Evolutionary conservation across 2,888 invertebrate species (phyloP).

Genomic region (Ommatoiulus sabulosus): DNA sequence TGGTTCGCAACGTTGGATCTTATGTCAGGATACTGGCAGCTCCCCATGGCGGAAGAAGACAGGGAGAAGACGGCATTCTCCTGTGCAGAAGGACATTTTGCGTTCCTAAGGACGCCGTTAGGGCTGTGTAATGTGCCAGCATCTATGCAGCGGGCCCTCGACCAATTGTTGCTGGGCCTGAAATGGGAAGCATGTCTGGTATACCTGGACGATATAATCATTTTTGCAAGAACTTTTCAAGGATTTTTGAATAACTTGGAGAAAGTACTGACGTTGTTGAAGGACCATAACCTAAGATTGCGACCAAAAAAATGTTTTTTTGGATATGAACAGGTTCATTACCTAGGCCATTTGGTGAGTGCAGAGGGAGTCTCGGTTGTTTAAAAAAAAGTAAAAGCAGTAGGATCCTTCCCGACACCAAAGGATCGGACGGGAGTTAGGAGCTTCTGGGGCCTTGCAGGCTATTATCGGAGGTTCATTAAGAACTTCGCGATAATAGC

Average conservation of each 20-base stretch:
- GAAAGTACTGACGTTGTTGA: neutral
- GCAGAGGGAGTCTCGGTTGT: neutral
- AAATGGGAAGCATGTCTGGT: neutral
- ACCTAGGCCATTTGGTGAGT: neutral
- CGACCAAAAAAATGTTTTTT: neutral
- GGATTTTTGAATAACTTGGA: neutral
- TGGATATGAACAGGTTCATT: neutral
- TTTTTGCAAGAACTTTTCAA: neutral
- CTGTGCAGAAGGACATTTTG: neutral
- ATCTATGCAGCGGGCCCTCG: neutral
- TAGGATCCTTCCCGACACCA: neutral
- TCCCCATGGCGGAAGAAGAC: neutral
- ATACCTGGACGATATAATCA: neutral
- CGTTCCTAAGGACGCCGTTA: neutral
- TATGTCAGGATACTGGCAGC: too few relatives aligned
- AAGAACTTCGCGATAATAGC: neutral
- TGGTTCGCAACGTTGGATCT: neutral
- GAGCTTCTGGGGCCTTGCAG: slow-evolving; percentile 42
- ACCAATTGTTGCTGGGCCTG: neutral
- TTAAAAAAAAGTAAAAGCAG: neutral
- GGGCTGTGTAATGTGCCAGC: neutral
- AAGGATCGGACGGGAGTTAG: neutral
- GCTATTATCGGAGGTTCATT: slow-evolving; percentile 29
- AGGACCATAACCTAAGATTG: neutral
- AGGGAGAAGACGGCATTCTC: neutral